Evolutionary conservation across 2,113 vertebrate genomes (phyloP), one percentile per base, ranked within the genome.

Genomic region (Mesembrinibis cayennensis): DNA sequence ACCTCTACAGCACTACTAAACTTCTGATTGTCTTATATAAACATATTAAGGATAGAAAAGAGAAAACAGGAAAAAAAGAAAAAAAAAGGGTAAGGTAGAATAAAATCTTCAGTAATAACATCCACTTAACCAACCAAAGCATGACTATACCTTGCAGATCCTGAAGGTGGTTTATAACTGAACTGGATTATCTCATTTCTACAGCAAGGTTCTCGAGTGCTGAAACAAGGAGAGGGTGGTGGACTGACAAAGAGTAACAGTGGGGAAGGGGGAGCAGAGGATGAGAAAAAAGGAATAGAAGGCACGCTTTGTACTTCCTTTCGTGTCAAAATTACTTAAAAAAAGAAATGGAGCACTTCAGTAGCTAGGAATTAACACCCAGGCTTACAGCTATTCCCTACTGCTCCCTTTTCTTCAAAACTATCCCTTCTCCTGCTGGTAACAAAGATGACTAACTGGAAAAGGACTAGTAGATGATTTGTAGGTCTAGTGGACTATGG

Each of bases 221-320:
- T 66, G 5, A 29, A 77, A 30, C 22, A n/a, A 17, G n/a, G 29
- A 76, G 5, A 92, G 26, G 23, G 74, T 1, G 2, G 6, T 50
- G 29, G 11, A 67, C 56, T 71, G 32, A 91, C 16, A 44, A 63
- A 66, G 38, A 55, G 3, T 11, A 77, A 56, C 19, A 55, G 29
- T 0, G 22, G 29, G 26, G 17, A 81, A 73, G 6, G 6, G 7
- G 6, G 4, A 78, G 29, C 11, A 10, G 26, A 83, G 7, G 38
- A 82, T 80, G 38, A 63, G 22, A 58, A 27, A 27, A 50, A 61
- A 38, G 11, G 8, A 50, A 16, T 7, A 55, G 14, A 50, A 72
- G 16, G 16, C 13, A 56, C 7, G 12, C 53, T 63, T 50, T 42
- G n/a, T 7, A 38, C 27, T 38, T 66, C 17, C 10, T 72, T 61